These are phyloP conservation scores for Mesopsocus fuscifrons DNA, from an alignment of 2,888 invertebrate genomes.

Conservation along the genomic window DNA sequence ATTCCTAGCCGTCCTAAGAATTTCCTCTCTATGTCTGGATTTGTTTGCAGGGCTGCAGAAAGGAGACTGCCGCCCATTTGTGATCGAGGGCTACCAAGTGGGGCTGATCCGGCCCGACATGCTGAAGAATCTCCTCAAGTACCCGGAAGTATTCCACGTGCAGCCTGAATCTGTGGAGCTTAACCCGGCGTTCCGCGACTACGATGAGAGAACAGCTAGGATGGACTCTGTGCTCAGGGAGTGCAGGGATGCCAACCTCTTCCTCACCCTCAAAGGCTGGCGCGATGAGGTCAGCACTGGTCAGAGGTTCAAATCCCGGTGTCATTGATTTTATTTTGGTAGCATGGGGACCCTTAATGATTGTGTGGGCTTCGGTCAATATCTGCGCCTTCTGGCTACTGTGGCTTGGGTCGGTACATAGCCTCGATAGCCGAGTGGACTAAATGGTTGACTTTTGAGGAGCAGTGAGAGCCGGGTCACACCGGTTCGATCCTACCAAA, in stretches of 20 bases:
- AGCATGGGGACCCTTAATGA: no score
- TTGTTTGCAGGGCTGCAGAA: slow-evolving; percentile 52
- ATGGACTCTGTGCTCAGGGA: slow-evolving; percentile 62
- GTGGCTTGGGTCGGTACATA: no score
- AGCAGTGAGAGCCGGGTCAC: no score
- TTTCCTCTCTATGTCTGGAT: no score
- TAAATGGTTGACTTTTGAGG: no score
- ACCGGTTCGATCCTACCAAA: no score
- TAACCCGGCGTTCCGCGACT: slow-evolving; percentile 73
- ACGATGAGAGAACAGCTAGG: slow-evolving; percentile 56
- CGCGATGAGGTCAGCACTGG: slow-evolving; percentile 61
- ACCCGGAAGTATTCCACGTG: slow-evolving; percentile 63
- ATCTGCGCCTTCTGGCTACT: no score
- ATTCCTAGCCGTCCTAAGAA: no score
- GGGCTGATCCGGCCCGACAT: slow-evolving; percentile 75
- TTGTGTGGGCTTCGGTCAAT: no score
- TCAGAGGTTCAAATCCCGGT: no score
- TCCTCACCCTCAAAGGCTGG: slow-evolving; percentile 77
- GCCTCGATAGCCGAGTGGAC: no score
- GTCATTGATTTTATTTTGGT: no score
- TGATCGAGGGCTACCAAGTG: slow-evolving; percentile 76
- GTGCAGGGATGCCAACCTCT: slow-evolving; percentile 52
- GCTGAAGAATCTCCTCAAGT: slow-evolving; percentile 55
- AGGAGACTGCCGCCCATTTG: slow-evolving; percentile 67
- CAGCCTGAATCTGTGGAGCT: slow-evolving; percentile 55